Evolutionary conservation across 2,888 invertebrate species (phyloP), one percentile per base, ranked within the genome.

Genomic region (Drosophila subquinaria): DNA sequence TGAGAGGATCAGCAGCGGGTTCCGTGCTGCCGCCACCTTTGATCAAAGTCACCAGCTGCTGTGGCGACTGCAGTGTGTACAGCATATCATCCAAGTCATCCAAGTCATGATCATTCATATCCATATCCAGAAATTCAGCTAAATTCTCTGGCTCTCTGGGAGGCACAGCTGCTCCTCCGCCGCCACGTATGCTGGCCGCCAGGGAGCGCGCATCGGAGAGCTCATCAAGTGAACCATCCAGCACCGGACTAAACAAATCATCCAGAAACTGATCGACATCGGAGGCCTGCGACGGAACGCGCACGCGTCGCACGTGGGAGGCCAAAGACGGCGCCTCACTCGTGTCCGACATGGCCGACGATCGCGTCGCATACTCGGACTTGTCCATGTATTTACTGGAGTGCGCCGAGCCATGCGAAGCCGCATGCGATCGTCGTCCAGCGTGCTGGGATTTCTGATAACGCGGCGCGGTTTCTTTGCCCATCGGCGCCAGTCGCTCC

Each of bases 211-310:
- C 98, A 92, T 99, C 98, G 0, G 97, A 97, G 13, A 98, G 93
- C 89, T 98, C 98, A 92, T 98, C 98, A 59, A 97, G 94, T 89
- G 97, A 97, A 0, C 97, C 97, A 92, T 98, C 98, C 42, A 98
- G 93, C 0, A 98, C 98, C 0, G 98, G 98, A 90, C 97, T 98
- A 93, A 99, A 99, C 52, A 99, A 94, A 89, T 99, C 98, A 92
- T 99, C 99, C 59, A 99, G 94, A 93, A 98, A 99, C 92, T 98
- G 98, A 92, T 99, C 99, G 23, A 99, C 98, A 92, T 99, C 99
- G 1, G 97, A 97, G 6, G 98, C 98, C 92, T 98, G 98, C 72
- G 97, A 97, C 43, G 98, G 98, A 9, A 98, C 98, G 75, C 98
- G 95, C 15, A 97, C 97, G 69, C 97, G 94, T 52, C 97, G 95